Percentiles rank a stretch among this genome's conserved stretches.
Evolutionary conservation across 2,797 vertebrate species (phyloP).

Genomic region (Yasuhikotakia modesta): DNA sequence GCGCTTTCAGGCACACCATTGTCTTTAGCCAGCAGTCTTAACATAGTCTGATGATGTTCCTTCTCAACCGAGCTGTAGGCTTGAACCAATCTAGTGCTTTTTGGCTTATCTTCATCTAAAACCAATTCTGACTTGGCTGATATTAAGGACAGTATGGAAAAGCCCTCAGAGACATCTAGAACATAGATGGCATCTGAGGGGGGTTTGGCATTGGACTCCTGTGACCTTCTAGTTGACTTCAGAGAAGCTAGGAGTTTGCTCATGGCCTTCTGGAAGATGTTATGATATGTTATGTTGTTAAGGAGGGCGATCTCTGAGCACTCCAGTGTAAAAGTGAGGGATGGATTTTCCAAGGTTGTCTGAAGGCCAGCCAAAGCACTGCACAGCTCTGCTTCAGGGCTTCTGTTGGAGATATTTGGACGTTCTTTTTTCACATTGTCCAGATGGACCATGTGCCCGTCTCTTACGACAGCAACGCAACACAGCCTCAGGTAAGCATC

Average conservation of each 20-base stretch:
- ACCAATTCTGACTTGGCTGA: constrained; percentile 80
- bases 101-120: constrained; percentile 10
- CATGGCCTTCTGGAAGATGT: constrained; percentile 83
- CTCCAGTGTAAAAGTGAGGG: constrained; percentile 83
- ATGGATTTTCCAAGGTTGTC: constrained; percentile 70
- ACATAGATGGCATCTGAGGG: constrained; percentile 79
- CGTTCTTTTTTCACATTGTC: constrained; percentile 51
- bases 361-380: constrained; percentile 89
- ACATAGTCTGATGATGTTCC: constrained; percentile 84
- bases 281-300: constrained; percentile 86
- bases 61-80: constrained; percentile 95
- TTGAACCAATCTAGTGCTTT: constrained; percentile 69
- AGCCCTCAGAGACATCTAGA: constrained; percentile 95
- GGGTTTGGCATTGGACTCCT: constrained; percentile 53
- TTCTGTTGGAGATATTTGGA: constrained; percentile 50
- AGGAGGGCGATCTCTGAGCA: constrained; percentile 90
- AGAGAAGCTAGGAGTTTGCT: constrained; percentile 80
- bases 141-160: constrained; percentile 90
- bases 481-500: constrained; percentile 90
- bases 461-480: constrained; percentile 75
- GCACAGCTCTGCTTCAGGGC: constrained; percentile 89
- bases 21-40: constrained; percentile 81
- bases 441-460: constrained; percentile 65
- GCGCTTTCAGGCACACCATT: constrained; percentile 81
- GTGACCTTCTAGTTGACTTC: constrained; percentile 57